phyloP scores from a whole-genome alignment of 2,797 vertebrate genomes.

The Acanthurus leucopareius region DNA sequence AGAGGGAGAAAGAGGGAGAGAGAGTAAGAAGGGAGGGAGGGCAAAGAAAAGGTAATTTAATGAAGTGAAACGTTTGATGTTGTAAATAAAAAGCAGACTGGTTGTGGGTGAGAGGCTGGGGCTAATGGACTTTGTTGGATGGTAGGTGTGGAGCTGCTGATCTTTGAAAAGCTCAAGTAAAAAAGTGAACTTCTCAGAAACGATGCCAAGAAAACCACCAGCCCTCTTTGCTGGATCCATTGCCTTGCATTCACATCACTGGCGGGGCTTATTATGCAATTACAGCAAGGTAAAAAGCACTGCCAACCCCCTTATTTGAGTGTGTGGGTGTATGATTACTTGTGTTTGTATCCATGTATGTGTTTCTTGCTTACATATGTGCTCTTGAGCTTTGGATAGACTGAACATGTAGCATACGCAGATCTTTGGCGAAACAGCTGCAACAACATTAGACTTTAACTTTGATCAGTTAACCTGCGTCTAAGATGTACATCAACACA shows the following conservation, averaged over 20 bases:
- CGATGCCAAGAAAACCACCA: constrained; percentile 81
- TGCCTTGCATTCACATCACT: constrained; percentile 73
- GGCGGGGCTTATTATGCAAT: constrained; percentile 83
- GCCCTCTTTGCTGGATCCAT: constrained; percentile 55
- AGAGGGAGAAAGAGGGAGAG: constrained; percentile 24
- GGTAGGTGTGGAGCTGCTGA: constrained; percentile 87
- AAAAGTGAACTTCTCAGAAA: constrained; percentile 80
- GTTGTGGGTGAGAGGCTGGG: constrained; percentile 79
- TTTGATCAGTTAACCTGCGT: no score
- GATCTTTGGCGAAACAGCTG: no score
- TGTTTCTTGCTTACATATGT: constrained; percentile 34
- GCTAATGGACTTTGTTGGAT: constrained; percentile 84
- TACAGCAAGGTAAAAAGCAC: constrained; percentile 75
- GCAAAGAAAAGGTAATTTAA: constrained; percentile 84
- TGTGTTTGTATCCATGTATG: not conserved
- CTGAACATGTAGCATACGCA: no score
- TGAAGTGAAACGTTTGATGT: constrained; percentile 91
- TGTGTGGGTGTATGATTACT: constrained; percentile 39
- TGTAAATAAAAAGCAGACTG: constrained; percentile 88
- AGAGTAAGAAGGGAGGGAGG: constrained; percentile 50
- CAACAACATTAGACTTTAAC: no score
- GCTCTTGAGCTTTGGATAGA: not conserved
- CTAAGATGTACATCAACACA: no score
- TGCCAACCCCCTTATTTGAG: constrained; percentile 52
- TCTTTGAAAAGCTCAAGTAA: constrained; percentile 82